Conservation (phyloP, 2,797 vertebrate species). For the Rallus crepitans region DNA sequence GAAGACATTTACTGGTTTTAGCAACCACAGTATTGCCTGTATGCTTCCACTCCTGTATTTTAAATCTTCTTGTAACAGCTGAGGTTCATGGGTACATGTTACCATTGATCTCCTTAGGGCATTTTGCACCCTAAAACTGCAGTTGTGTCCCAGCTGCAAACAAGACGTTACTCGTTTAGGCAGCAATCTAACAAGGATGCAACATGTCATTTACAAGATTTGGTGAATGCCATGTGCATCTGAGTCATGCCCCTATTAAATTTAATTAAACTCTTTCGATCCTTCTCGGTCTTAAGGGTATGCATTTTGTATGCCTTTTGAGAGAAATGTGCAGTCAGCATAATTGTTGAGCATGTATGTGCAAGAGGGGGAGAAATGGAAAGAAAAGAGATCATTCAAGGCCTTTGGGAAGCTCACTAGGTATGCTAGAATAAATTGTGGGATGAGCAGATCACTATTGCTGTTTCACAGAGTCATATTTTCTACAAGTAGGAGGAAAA, state of each 20-base stretch:
- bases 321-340: slow-evolving; percentile 11
- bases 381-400: neutral
- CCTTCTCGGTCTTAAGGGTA: neutral
- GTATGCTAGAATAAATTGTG: neutral
- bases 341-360: neutral
- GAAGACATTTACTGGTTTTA: neutral
- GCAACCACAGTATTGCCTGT: neutral
- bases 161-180: neutral
- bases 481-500: neutral
- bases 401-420: neutral
- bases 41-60: neutral
- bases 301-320: neutral
- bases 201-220: neutral
- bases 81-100: neutral
- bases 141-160: neutral
- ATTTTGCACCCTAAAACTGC: neutral
- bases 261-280: slow-evolving; percentile 51
- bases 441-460: neutral
- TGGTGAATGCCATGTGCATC: neutral
- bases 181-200: neutral
- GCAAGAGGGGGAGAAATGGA: neutral
- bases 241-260: slow-evolving; percentile 36
- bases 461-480: neutral
- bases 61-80: neutral
- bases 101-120: neutral